Evolutionary conservation across 2,888 invertebrate species (phyloP), one percentile per base, ranked within the genome.

Genomic region (Brachylomia viminalis): DNA sequence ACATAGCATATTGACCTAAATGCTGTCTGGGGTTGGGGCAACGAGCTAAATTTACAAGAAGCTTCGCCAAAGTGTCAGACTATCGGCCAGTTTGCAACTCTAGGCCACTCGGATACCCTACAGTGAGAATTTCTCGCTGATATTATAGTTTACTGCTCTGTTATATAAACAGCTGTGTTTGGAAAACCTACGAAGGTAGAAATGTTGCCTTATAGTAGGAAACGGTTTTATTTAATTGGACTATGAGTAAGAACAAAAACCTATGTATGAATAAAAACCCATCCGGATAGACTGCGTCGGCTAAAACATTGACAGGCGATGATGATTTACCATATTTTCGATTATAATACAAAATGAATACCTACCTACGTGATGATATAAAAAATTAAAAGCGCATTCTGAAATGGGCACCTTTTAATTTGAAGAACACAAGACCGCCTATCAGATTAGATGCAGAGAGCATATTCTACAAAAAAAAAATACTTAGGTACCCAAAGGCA

Each of bases 41-140:
- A 83, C 74, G 82, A 87, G 87, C 90, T 90, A 89, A 91, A 92
- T 91, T 89, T 89, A 84, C 89, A 88, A 90, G 87, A 87, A 88
- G 86, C 82, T 85, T 85, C 81, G 86, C 74, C 76, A 79, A 86
- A 89, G 88, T 91, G 90, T 90, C 90, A 84, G 87, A 86, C 89
- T 90, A 90, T 87, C 87, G 85, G 82, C 88, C 87, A 89, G 90
- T 87, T 90, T 80, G 80, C 83, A 87, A 90, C 86, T 88, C 84
- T 80, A 78, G 83, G 82, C 83, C 78, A 87, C 87, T 86, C 78
- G 77, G 77, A 83, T 86, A 83, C 81, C 42, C 82, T 62, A 79
- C 71, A 83, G 62, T 70, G 73, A 75, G 80, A 79, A 86, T 79
- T 86, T 86, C 72, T 66, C 52, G 78, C 77, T 75, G 64, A 84